Base-by-base conservation (phyloP, 1,140 invertebrate genomes). In the Notospermus geniculatus region DNA sequence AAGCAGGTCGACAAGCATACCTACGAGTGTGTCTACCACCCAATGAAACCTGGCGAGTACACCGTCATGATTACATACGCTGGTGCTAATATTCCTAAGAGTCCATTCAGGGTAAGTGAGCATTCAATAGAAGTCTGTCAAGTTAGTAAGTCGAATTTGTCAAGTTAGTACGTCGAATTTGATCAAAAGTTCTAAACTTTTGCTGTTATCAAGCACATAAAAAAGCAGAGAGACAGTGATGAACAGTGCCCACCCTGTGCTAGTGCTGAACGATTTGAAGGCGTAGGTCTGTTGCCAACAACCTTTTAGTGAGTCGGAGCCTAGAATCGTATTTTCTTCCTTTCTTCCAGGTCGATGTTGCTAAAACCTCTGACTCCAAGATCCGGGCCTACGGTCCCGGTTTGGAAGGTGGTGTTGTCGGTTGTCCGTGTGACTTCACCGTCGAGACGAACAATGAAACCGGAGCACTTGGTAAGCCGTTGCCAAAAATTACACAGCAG, bases 371-470 rank as follows among this genome's bases (percentile, higher is more conserved):
- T 72, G 88, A 91, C 72, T 92, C 90, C 0, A 85, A 85, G 28
- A 93, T 96, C 62, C 80, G 87, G 60, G 92, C 90, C 0, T 95
- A 90, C 72, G 93, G 93, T 5, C 92, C 93, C 1, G 93, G 93
- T 39, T 82, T 96, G 17, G 81, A 85, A 62, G 90, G 90, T 9
- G 93, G 93, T 11, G 85, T 95, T 29, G 91, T 91, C 30, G 88
- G 86, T 1, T 87, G 92, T 69, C 91, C 92, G 2, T 91, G 92
- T 0, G 84, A 88, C 61, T 96, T 96, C 77, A 90, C 90, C 19
- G 92, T 95, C 1, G 92, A 95, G 77, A 95, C 92, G 0, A 92
- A 94, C 79, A 92, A 91, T 15, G 91, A 95, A 83, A 91, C 90
- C 52, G 92, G 92, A 58, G 89, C 89, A 58, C 82, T 96, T 61